Percentiles rank a stretch among this genome's conserved stretches.
Conservation (phyloP, 2,888 invertebrate genomes). For the Cartodere bifasciata region DNA sequence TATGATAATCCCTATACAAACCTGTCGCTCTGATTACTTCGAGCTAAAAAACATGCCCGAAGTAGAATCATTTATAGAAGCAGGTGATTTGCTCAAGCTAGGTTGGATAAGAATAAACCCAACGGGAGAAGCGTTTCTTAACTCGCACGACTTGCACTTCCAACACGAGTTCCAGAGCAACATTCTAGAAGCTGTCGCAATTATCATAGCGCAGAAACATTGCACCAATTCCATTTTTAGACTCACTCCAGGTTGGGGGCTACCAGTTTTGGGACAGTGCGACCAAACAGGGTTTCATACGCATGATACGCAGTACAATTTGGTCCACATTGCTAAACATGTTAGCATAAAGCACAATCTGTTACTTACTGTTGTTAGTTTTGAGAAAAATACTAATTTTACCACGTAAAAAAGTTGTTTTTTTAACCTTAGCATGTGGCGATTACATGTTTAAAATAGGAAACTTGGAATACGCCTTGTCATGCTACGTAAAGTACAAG, state of each 20-base stretch:
- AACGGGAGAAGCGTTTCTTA: slow-evolving; percentile 91
- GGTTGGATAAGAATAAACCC: slow-evolving; percentile 99
- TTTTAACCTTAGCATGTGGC: too few species aligned
- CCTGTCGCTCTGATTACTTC: slow-evolving; percentile 87
- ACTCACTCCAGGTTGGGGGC: slow-evolving; percentile 75
- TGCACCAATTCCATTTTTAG: slow-evolving; percentile 81
- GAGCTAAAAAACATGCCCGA: slow-evolving; percentile 87
- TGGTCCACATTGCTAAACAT: too few species aligned
- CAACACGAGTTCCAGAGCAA: slow-evolving; percentile 93
- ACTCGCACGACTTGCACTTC: slow-evolving; percentile 93
- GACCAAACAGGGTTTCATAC: slow-evolving; percentile 83
- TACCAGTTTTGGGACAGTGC: slow-evolving; percentile 79
- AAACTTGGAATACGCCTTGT: too few species aligned
- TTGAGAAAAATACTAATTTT: too few species aligned
- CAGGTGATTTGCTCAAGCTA: slow-evolving; percentile 83
- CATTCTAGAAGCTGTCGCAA: slow-evolving; percentile 94
- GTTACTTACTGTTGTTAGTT: too few species aligned
- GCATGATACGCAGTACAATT: too few species aligned
- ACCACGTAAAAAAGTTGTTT: too few species aligned
- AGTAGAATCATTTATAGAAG: slow-evolving; percentile 84
- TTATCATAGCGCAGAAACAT: slow-evolving; percentile 91
- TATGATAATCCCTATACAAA: slow-evolving; percentile 85
- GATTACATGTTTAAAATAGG: too few species aligned
- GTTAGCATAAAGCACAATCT: too few species aligned
- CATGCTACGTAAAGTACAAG: too few species aligned